Conservation (phyloP, 2,113 vertebrate species). For the Ia io region DNA sequence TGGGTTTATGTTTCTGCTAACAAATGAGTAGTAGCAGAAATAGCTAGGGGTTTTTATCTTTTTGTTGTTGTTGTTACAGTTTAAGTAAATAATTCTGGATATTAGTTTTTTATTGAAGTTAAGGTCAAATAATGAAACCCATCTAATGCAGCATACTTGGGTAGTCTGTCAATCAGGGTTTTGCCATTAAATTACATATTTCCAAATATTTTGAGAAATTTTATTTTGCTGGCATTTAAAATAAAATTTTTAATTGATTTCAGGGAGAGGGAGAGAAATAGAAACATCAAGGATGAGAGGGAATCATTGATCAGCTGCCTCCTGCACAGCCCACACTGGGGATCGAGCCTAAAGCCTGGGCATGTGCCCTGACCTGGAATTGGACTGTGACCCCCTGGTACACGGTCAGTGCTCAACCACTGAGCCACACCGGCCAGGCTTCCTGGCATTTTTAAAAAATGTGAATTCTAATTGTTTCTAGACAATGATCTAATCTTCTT, state of each 20-base stretch:
- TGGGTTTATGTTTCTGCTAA: slow-evolving; percentile 38
- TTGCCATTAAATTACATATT: not conserved
- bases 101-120: not conserved
- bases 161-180: not conserved
- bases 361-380: too few relatives aligned
- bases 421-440: not conserved
- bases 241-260: not conserved
- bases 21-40: not conserved
- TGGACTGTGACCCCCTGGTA: too few relatives aligned
- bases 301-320: not conserved
- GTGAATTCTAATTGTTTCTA: not conserved
- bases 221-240: not conserved
- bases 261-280: not conserved
- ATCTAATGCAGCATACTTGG: not conserved
- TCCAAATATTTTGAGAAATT: not conserved
- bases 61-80: not conserved
- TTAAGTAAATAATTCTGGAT: slow-evolving; percentile 10
- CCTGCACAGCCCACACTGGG: not conserved
- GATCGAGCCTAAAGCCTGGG: too few relatives aligned
- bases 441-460: not conserved
- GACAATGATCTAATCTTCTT: not conserved
- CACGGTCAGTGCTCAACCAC: too few relatives aligned
- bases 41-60: not conserved
- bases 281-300: not conserved
- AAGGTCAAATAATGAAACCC: not conserved